Base-by-base conservation (phyloP, 2,797 vertebrate genomes). In the Zalophus californianus region DNA sequence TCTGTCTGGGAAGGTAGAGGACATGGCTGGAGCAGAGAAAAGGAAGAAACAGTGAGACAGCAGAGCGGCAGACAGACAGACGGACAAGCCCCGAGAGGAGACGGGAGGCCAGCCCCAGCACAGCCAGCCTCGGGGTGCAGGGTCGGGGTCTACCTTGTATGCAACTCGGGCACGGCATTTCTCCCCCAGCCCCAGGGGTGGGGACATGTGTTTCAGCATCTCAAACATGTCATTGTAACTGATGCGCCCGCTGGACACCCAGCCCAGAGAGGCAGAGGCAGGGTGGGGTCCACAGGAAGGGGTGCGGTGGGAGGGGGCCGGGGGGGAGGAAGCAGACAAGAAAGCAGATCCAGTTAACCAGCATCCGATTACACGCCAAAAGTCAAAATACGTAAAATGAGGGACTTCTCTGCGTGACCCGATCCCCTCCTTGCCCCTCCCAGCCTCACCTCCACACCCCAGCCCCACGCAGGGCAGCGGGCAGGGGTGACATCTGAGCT, bases 141-240 rank as follows among this genome's bases (percentile, higher is more conserved):
- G 83, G 96, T 68, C 93, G 60, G 86, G 97, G 87, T 98, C 99
- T 99, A 99, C 99, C 99, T 99, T 99, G 99, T 99, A 99, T 98
- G 99, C 99, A 99, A 99, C 99, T 98, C 99, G 99, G 98, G 99
- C 99, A 50, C 99, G 99, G 98, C 99, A 99, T 99, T 99, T 99
- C 99, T 99, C 99, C 99, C 99, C 99, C 98, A 99, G 99, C 99
- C 99, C 99, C 99, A 99, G 99, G 98, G 99, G 99, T 98, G 99
- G 99, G 99, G 99, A 99, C 99, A 99, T 99, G 99, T 99, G 99
- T 99, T 99, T 99, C 99, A 99, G 99, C 99, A 99, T 99, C 99
- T 99, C 99, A 99, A 99, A 99, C 99, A 99, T 99, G 99, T 99
- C 99, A 99, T 98, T 99, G 99, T 99, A 99, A 99, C 99, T 99